Conservation (phyloP, 2,113 vertebrate species). For the Petaurus breviceps region DNA sequence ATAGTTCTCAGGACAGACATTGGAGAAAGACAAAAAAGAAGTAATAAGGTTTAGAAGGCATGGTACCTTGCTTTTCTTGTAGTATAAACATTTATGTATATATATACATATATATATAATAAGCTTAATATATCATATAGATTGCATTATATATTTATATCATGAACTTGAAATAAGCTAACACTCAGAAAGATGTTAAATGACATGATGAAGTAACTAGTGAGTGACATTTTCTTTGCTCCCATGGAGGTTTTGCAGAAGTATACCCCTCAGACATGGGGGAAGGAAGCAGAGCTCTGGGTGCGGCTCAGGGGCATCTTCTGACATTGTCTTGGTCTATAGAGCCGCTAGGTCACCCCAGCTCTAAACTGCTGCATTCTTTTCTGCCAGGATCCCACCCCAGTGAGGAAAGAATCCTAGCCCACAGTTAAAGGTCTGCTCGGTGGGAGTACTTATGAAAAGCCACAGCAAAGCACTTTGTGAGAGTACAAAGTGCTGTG, state of each 20-base stretch:
- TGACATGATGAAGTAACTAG: not conserved
- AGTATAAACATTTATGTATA: not conserved
- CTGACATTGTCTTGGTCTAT: not conserved
- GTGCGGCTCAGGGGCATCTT: not conserved
- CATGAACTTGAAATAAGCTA: not conserved
- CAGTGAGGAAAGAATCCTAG: not conserved
- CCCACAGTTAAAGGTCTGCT: not conserved
- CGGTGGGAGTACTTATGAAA: not conserved
- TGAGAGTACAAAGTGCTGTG: not conserved
- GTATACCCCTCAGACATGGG: not conserved
- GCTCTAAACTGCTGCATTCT: not conserved
- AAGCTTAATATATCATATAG: not conserved
- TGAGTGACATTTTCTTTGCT: not conserved
- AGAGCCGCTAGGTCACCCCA: not conserved
- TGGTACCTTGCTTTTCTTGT: not conserved
- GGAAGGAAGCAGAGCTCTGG: not conserved
- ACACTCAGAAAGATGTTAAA: not conserved
- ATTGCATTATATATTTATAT: not conserved
- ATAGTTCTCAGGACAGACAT: not conserved
- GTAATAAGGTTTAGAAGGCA: not conserved
- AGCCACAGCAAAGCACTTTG: slow-evolving; percentile 1
- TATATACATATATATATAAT: not conserved
- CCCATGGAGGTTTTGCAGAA: not conserved
- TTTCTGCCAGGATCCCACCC: not conserved
- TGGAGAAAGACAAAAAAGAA: not conserved